phyloP scores from a whole-genome alignment of 1,140 invertebrate genomes.

The Zaprionus lachaisei region DNA sequence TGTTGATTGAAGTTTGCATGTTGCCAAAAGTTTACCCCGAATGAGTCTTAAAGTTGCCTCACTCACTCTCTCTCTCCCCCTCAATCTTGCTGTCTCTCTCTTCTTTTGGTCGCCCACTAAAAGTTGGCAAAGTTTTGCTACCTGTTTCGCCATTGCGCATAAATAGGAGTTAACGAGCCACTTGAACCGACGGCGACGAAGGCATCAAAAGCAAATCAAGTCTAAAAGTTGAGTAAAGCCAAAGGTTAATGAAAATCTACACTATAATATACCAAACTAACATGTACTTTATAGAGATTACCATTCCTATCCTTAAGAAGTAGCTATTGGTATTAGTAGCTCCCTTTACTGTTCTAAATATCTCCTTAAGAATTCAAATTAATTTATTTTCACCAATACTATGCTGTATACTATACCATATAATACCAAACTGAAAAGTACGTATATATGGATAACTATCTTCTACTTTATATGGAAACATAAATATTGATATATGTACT shows the following conservation, averaged over 20 bases:
- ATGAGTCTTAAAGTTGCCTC: slow-evolving; percentile 36
- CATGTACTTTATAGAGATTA: neutral
- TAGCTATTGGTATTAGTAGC: neutral
- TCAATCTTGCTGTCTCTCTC: neutral
- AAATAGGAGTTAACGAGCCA: slow-evolving; percentile 20
- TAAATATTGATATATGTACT: too few relatives aligned
- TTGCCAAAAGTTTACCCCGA: slow-evolving; percentile 43
- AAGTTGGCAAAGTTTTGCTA: slow-evolving; percentile 27
- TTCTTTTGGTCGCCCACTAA: slow-evolving; percentile 2
- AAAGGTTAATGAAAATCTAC: neutral
- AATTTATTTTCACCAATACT: too few relatives aligned
- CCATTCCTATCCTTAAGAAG: neutral
- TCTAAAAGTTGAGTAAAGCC: neutral
- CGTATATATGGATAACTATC: too few relatives aligned
- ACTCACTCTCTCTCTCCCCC: neutral
- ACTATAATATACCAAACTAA: neutral
- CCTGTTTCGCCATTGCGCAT: slow-evolving; percentile 9
- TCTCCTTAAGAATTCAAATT: neutral
- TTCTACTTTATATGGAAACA: accelerated
- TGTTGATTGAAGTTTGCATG: slow-evolving; percentile 81
- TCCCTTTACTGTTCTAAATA: accelerated
- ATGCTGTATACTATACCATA: too few relatives aligned
- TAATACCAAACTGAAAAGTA: too few relatives aligned
- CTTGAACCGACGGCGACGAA: neutral
- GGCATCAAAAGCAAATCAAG: slow-evolving; percentile 15